A percentile compares a stretch with the other conserved stretches of the same genome.
These are phyloP conservation scores for Butorides virescens DNA, from an alignment of 2,113 vertebrate genomes.

Conservation along the genomic window DNA sequence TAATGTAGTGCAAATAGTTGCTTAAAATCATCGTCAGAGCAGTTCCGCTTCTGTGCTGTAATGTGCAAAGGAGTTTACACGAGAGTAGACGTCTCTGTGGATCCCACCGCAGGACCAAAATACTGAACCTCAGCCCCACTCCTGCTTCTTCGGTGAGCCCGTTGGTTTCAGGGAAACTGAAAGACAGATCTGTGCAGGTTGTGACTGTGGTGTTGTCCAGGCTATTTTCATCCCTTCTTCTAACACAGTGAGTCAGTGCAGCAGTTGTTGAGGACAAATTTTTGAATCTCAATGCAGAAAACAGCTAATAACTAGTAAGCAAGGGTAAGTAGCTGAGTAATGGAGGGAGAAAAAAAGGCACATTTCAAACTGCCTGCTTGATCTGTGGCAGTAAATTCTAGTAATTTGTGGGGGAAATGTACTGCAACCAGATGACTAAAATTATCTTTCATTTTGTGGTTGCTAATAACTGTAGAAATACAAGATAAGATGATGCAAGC, in stretches of 20 bases:
- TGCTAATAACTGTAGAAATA: neutral
- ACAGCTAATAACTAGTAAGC: neutral
- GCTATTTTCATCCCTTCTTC: neutral
- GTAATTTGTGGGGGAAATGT: neutral
- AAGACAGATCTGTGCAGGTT: neutral
- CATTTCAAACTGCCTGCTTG: neutral
- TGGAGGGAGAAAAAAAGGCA: too few relatives aligned
- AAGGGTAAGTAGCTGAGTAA: neutral
- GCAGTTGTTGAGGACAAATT: neutral
- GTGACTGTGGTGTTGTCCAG: neutral
- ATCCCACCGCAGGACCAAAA: neutral
- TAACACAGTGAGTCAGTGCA: neutral
- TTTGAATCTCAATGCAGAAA: neutral
- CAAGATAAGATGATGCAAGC: neutral
- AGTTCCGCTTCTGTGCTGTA: neutral
- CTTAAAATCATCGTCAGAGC: neutral
- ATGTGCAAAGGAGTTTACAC: neutral
- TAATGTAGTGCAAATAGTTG: neutral
- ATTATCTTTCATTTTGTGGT: neutral
- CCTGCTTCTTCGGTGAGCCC: neutral
- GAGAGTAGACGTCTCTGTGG: neutral
- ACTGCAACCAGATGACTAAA: neutral
- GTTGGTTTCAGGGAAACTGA: neutral
- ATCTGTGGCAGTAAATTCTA: neutral
- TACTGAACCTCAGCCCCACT: neutral